Base-by-base conservation (phyloP, 1,140 invertebrate genomes). In the Brachionus paranguensis region DNA sequence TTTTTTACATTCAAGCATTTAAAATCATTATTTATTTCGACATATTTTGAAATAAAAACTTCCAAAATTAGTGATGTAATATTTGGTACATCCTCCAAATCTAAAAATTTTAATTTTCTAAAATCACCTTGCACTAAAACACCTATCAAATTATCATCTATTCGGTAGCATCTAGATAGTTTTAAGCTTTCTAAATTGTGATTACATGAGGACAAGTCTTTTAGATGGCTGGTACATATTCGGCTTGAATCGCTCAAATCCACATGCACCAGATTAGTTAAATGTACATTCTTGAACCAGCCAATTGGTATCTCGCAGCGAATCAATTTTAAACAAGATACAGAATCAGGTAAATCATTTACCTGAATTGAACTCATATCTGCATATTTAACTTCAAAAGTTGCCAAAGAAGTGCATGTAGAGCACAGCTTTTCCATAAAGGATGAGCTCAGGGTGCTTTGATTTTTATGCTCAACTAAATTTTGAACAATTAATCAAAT, bases 1-100 rank as follows among this genome's bases (percentile, higher is more conserved):
- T 33, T 76, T 76, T 76, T 76, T 27, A 76, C n/a, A 33, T 76
- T 76, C 33, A 76, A 76, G 50, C 14, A 76, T 27, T 50, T 76
- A 43, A 72, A 72, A 72, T 20, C 7, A 17, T 17, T 12, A 50
- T 76, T 50, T 27, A 76, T 50, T 5, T 33, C 27, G 14, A 76
- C 20, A 76, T 20, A 50, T 50, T 76, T 76, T 12, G 45, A 76
- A 50, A 47, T 24, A 43, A 72, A 37, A 14, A 76, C 11, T 27
- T 76, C 12, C 5, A 76, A 37, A 4, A 20, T 7, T 12, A 50
- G 4, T n/a, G 17, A 27, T 11, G 43, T 76, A 1, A 76, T 29
- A 37, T 29, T 27, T 29, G 43, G n/a, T 41, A 72, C 4, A 29
- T 14, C 43, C 43, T 76, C 72, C 17, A 76, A 76, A 27, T 76